Base-by-base conservation (phyloP, 2,888 invertebrate species). In the Sesia apiformis region DNA sequence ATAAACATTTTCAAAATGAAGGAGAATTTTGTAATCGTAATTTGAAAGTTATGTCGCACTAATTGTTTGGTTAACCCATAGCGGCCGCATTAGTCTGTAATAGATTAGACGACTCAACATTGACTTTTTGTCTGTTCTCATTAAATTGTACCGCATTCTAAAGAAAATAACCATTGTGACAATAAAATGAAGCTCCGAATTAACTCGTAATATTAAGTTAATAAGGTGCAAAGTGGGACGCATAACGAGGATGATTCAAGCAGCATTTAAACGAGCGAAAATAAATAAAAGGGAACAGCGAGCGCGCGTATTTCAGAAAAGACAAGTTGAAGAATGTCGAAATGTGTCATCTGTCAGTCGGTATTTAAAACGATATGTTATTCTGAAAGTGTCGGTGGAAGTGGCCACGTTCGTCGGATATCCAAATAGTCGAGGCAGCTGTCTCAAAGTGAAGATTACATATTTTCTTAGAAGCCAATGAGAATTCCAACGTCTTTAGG, bases 311-410 rank as follows among this genome's bases (percentile, higher is more conserved):
- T 87, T 84, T 85, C 83, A 86, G 81, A 81, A 81, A 76, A 77
- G 84, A 87, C 87, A 87, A 87, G 87, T 87, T 87, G 84, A 88
- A 84, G 86, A 86, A 88, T 88, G 87, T 86, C 81, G 83, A 88
- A 86, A 89, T 85, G 88, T 89, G 89, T 89, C 89, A 86, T 83
- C 88, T 89, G 89, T 89, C 89, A 88, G 78, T 86, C 74, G 88
- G 83, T 78, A 81, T 89, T 89, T 88, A 89, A 82, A 85, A 77
- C 86, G 82, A 88, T 88, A 86, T 87, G 87, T 88, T 88, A 84
- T 84, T 85, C 76, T 76, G 77, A 72, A 84, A 79, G 79, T 77
- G 80, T 75, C 77, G 69, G 66, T 66, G 63, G 67, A 63, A 68
- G 74, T 71, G 68, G 71, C 66, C 70, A 67, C 72, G 72, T 74